Base-by-base conservation (phyloP, 2,888 invertebrate species). In the Odontothrips loti region DNA sequence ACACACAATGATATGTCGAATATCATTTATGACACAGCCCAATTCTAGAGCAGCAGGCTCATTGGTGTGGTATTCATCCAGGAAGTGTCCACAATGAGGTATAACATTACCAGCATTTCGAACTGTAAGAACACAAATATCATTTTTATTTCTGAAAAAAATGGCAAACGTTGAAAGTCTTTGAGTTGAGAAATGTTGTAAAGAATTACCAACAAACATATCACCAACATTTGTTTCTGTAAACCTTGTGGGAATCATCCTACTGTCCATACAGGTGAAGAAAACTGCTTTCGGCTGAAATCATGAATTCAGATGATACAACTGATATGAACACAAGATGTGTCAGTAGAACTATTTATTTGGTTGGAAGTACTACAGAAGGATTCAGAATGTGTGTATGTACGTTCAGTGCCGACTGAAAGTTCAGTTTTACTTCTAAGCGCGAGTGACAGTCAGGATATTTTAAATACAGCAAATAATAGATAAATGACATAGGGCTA, bases 221-320 rank as follows among this genome's bases (percentile, higher is more conserved):
- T 99, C 98, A 79, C 99, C 99, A 83, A 98, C 95, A 88, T 96
- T 94, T 81, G 96, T 96, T 90, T 96, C 95, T 81, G 97, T 97
- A 88, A 98, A 97, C 87, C 96, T 91, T 82, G 98, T 96, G 43
- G 98, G 97, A 85, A 98, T 93, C 94, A 99, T 96, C 88, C 99
- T 91, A 87, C 96, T 96, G 91, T 99, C 98, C 94, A 99, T 98
- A 88, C 98, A 99, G 79, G 97, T 96, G 88, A 98, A 97, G 89
- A 98, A 96, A 83, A 98, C 94, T 83, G 97, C 97, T 90, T 96
- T 96, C 27, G 98, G 98, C 96, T 98, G 89, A 87, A 91, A 90
- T 87, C 85, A 84, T 84, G 85, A 23, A 27, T 43, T 6, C 34
- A 43, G 34, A 43, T 43, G 34, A 43, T 43, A 4, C 34, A 43